Evolutionary conservation across 2,797 vertebrate species (phyloP).

Genomic region (Silurus aristotelis): DNA sequence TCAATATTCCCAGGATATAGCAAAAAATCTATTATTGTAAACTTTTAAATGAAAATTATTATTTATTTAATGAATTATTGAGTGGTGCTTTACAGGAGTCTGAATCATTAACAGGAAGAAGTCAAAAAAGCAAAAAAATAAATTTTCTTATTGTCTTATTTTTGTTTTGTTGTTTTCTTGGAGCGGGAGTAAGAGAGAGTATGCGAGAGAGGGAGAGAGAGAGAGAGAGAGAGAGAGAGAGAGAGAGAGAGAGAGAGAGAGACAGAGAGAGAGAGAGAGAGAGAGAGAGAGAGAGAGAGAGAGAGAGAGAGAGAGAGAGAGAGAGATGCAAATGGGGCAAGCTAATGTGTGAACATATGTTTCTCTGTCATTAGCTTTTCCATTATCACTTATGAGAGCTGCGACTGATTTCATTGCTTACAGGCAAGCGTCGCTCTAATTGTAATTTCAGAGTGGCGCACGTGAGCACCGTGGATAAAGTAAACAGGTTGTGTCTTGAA

Average conservation of each 20-base stretch:
- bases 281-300: constrained; percentile 37
- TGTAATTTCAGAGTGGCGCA: constrained; percentile 32
- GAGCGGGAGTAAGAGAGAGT: not conserved
- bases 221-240: too few species aligned
- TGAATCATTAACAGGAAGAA: constrained; percentile 17
- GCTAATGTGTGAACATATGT: constrained; percentile 62
- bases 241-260: too few species aligned
- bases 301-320: constrained; percentile 39
- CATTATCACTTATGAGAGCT: constrained; percentile 56
- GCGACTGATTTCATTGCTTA: constrained; percentile 56
- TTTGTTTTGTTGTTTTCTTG: not conserved
- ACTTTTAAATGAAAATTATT: not conserved
- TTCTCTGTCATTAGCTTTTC: constrained; percentile 59
- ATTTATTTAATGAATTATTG: not conserved
- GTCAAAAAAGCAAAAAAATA: constrained; percentile 12
- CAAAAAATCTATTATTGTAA: not conserved
- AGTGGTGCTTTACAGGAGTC: not conserved
- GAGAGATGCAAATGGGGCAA: constrained; percentile 41
- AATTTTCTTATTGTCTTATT: not conserved
- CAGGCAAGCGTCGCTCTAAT: constrained; percentile 50
- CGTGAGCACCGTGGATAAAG: constrained; percentile 20
- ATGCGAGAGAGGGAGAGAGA: too few species aligned
- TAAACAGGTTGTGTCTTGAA: constrained; percentile 40
- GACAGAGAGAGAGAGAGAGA: not conserved
- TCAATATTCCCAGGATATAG: not conserved